Base-by-base conservation (phyloP, 2,113 vertebrate species). In the Symphodus melops region DNA sequence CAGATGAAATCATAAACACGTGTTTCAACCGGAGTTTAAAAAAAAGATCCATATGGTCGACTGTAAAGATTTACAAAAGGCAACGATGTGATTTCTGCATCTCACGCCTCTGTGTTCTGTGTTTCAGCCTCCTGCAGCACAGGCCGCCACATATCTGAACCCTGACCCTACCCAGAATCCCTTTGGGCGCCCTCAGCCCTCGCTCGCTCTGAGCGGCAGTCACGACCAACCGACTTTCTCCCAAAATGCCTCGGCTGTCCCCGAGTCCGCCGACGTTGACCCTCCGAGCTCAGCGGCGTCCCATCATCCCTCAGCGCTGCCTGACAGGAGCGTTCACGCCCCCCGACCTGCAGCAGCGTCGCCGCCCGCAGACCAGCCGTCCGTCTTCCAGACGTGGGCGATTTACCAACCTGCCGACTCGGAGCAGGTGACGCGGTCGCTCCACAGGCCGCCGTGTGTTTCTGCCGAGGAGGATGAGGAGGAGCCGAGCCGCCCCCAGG, bases 71-170 rank as follows among this genome's bases (percentile, higher is more conserved):
- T 33, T 33, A 33, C 4, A 33, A 33, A 33, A 6, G 28, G 28
- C 4, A 33, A 33, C 28, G 3, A 3, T 33, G 28, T 3, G 28
- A 33, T 33, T 33, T 5, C 28, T 33, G 28, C 28, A 33, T 33
- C 28, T 33, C 28, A 1, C 4, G 6, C 39, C 8, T 41, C 11
- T 41, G 39, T 4, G 16, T 41, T 44, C 8, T 51, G 16, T 25
- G 25, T 39, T 52, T 0, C 83, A 89, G 84, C 8, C 7, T 0
- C n/a, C 72, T 67, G 42, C 3, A 19, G 33, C 13, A 1, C 68
- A 73, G n/a, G 5, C 54, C 0, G 70, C 46, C 42, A 0, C 44
- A 13, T 1, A 6, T 14, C 3, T 53, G 4, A 57, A 11, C 69
- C 28, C 28, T 0, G 4, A 62, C 10, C 41, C 33, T 21, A 25